phyloP scores from a whole-genome alignment of 2,113 vertebrate species.

The Podarcis cretensis region DNA sequence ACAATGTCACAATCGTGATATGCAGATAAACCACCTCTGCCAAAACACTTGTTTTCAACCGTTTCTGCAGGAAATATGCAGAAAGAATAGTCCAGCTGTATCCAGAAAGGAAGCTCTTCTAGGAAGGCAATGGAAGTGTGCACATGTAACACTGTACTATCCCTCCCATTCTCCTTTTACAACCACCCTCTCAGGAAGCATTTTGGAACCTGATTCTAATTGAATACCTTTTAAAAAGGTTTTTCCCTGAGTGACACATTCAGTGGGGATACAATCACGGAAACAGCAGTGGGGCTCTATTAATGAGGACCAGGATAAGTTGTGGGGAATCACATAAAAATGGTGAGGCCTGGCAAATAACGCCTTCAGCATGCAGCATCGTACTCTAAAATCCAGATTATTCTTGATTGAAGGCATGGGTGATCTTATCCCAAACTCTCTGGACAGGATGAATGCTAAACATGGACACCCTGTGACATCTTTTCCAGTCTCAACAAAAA shows the following conservation, averaged over 20 bases:
- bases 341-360: neutral
- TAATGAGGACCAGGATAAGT: no score
- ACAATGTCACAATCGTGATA: neutral
- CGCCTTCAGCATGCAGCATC: neutral
- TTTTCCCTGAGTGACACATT: neutral
- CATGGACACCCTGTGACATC: neutral
- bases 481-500: neutral
- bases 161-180: neutral
- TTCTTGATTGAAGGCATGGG: neutral
- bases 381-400: neutral
- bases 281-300: neutral
- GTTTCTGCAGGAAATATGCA: conserved; percentile 31
- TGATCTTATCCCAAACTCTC: neutral
- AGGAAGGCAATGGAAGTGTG: neutral
- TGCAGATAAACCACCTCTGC: no score
- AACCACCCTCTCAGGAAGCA: neutral
- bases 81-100: conserved; percentile 27
- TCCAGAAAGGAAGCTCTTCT: neutral
- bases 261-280: neutral
- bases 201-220: neutral
- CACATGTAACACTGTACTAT: no score
- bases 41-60: neutral
- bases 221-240: neutral
- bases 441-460: neutral
- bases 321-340: neutral